Base-by-base conservation (phyloP, 2,113 vertebrate genomes). In the Lanius ludovicianus region DNA sequence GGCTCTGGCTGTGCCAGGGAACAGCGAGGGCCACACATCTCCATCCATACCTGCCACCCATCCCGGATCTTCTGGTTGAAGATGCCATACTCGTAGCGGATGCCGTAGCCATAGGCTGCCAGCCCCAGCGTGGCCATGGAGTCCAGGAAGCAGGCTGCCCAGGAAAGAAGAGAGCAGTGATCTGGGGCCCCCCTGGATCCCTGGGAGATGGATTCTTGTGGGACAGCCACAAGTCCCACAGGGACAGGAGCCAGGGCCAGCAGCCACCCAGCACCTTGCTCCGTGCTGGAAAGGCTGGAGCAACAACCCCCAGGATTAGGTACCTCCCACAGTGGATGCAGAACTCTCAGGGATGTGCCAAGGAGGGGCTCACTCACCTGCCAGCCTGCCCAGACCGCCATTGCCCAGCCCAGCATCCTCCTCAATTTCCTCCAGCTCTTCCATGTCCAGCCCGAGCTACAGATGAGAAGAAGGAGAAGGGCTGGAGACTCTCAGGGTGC, bases 31-130 rank as follows among this genome's bases (percentile, higher is more conserved):
- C 19, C 5, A 2, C 13, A 0, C 2, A 2, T 9, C 30, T 31
- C 69, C 3, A 3, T 14, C 63, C n/a, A 6, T 98, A 99, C 99
- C 99, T 99, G 99, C 99, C 99, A 99, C 37, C 99, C 99, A 0
- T 99, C 98, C 92, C 98, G 98, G 93, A 99, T 99, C 95, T 99
- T 99, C 98, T 99, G 99, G 96, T 99, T 99, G 95, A 99, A 99
- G 97, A 99, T 99, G 11, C 99, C 99, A 10, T 99, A 99, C 88
- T 99, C 99, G 3, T 99, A 99, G 59, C 99, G 98, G 84, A 99
- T 99, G 62, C 99, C 99, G 21, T 99, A 99, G 50, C 99, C 99
- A 3, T 99, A 99, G 2, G 99, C 99, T 27, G 99, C 99, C 13
- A 99, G 98, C 25, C 99, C 99, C 97, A 99, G 96, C 1, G 99